Conservation (phyloP, 2,113 vertebrate species). For the Podarcis cretensis region DNA sequence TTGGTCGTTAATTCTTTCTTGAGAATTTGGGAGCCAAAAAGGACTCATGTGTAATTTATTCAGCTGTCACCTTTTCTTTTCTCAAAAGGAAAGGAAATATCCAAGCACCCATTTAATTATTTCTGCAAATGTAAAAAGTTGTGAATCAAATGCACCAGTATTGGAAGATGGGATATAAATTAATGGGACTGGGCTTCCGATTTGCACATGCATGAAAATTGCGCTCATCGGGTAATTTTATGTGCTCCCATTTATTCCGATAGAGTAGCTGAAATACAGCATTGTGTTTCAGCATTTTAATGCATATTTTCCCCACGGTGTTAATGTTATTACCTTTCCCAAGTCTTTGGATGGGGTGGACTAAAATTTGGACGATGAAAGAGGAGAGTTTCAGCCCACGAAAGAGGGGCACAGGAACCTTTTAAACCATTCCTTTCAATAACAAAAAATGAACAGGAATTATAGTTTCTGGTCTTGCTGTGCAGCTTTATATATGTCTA, state of each 20-base stretch:
- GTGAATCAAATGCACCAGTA: accelerated
- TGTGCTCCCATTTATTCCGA: neutral
- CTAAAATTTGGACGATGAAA: neutral
- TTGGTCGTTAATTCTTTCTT: constrained; percentile 25
- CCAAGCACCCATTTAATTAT: neutral
- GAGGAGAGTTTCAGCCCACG: neutral
- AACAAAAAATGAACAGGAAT: too few species aligned
- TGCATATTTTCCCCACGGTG: neutral
- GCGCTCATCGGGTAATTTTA: neutral
- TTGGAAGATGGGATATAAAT: neutral
- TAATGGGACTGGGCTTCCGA: neutral
- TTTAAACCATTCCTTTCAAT: too few species aligned
- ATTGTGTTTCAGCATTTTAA: neutral
- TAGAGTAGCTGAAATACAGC: too few species aligned
- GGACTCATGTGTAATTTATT: neutral
- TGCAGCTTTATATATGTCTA: too few species aligned
- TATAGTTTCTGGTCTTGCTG: too few species aligned
- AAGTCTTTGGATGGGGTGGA: neutral
- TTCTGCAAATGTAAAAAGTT: neutral
- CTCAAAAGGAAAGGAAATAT: neutral
- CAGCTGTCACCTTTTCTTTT: neutral
- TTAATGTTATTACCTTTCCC: neutral
- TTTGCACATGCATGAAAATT: neutral
- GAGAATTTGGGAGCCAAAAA: neutral
- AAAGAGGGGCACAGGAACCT: too few species aligned